Percentiles rank a stretch among this genome's conserved stretches.
Conservation (phyloP, 2,888 invertebrate genomes). For the Muschampia plurimacula region DNA sequence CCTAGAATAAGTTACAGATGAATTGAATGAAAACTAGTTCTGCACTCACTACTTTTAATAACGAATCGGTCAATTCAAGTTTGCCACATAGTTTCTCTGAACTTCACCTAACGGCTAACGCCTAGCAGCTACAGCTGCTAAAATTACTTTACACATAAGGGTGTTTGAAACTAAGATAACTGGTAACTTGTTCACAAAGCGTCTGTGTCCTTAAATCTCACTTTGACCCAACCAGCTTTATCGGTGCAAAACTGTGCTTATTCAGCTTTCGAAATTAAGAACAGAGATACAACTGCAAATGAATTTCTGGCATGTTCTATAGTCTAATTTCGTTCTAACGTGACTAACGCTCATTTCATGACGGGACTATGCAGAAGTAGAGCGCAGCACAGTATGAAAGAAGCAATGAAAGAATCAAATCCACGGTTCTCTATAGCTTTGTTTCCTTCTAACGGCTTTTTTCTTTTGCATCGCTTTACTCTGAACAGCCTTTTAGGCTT, state of each 20-base stretch:
- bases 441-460: constrained; percentile 22
- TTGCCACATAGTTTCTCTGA: neutral
- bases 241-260: constrained; percentile 10
- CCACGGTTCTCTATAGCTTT: constrained; percentile 17
- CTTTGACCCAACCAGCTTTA: constrained; percentile 15
- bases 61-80: constrained; percentile 17
- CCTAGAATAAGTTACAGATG: neutral
- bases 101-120: neutral
- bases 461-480: constrained; percentile 20
- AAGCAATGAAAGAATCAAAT: constrained; percentile 26
- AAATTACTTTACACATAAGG: constrained; percentile 18
- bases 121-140: constrained; percentile 9
- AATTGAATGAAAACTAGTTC: constrained; percentile 16
- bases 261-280: constrained; percentile 5
- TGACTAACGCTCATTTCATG: constrained; percentile 23
- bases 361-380: constrained; percentile 7
- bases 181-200: constrained; percentile 27
- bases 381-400: constrained; percentile 26
- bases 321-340: constrained; percentile 28
- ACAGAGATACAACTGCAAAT: constrained; percentile 2
- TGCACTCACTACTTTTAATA: constrained; percentile 18
- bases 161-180: constrained; percentile 22
- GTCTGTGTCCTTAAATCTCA: neutral
- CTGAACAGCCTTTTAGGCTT: neutral
- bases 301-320: constrained; percentile 11